These are phyloP conservation scores for Blastomussa wellsi DNA, from an alignment of 92 coral and sea anemone species.

Conservation along the genomic window DNA sequence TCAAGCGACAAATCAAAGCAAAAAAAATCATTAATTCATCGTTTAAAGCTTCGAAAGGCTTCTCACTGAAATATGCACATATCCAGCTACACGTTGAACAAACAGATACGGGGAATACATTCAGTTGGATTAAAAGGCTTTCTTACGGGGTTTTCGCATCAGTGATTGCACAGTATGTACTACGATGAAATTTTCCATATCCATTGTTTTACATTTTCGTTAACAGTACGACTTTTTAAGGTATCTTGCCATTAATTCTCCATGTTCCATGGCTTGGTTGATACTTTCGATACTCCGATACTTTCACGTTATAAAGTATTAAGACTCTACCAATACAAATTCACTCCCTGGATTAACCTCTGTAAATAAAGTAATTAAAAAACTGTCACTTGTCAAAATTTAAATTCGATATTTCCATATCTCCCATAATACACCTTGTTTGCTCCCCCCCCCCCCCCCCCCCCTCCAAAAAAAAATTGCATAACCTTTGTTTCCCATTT, in stretches of 20 bases:
- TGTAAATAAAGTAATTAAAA: not conserved
- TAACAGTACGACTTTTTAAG: too few relatives aligned
- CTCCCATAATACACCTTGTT: too few relatives aligned
- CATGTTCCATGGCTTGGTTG: too few relatives aligned
- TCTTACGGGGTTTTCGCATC: not conserved
- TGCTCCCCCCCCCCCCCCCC: too few relatives aligned
- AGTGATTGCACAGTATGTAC: not conserved
- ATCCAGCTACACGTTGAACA: slow-evolving; percentile 24
- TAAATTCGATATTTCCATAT: too few relatives aligned
- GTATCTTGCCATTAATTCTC: too few relatives aligned
- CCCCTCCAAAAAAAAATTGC: too few relatives aligned
- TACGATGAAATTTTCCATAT: too few relatives aligned
- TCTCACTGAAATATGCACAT: slow-evolving; percentile 16
- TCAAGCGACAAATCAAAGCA: not conserved
- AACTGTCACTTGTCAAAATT: not conserved
- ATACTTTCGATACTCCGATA: not conserved
- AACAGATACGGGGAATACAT: slow-evolving; percentile 12
- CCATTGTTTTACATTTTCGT: too few relatives aligned
- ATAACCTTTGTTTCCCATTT: too few relatives aligned
- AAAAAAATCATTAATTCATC: not conserved
- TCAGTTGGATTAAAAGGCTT: not conserved
- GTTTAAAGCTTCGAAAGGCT: too few relatives aligned
- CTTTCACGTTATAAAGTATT: not conserved
- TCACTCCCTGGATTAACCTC: not conserved
- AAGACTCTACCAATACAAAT: not conserved